Evolutionary conservation across 2,888 invertebrate genomes (phyloP), one percentile per base, ranked within the genome.

Genomic region (Herminia tarsipennalis): DNA sequence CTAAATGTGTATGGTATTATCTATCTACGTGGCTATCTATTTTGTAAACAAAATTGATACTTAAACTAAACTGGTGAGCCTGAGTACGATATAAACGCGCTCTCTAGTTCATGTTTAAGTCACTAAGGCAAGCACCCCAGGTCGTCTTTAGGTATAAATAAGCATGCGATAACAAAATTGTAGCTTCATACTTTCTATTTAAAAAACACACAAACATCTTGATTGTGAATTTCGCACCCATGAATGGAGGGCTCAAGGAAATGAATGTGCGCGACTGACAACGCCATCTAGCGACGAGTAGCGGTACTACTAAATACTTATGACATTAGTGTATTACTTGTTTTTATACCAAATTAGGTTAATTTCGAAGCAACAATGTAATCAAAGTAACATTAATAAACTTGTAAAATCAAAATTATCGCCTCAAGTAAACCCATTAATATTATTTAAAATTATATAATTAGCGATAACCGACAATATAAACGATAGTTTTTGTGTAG

Each of bases 271-370:
- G 34, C 5, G n/a, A 22, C 49, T 1, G 8, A 5, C 30, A 51
- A 30, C 62, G 66, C 68, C 70, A 70, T 64, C 70, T 70, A 50
- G 14, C 29, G 35, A 27, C 32, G 35, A 68, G 53, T 66, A 57
- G 70, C 36, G 1, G 8, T 4, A 56, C 6, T 17, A 18, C 29
- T n/a, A 16, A n/a, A n/a, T n/a, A n/a, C n/a, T 8, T 28, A 4
- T 14, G 2, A n/a, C 8, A 5, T 14, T 13, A 0, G n/a, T 14
- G 3, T 14, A 14, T 14, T 28, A 1, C 14, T 3, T 28, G 12
- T 25, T 25, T 25, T 10, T 12, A n/a, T n/a, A n/a, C n/a, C n/a
- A n/a, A n/a, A n/a, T n/a, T n/a, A n/a, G n/a, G n/a, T n/a, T n/a
- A n/a, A n/a, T n/a, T n/a, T n/a, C n/a, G n/a, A n/a, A n/a, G n/a